phyloP scores from a whole-genome alignment of 2,797 vertebrate species.

The Phataginus tricuspis region DNA sequence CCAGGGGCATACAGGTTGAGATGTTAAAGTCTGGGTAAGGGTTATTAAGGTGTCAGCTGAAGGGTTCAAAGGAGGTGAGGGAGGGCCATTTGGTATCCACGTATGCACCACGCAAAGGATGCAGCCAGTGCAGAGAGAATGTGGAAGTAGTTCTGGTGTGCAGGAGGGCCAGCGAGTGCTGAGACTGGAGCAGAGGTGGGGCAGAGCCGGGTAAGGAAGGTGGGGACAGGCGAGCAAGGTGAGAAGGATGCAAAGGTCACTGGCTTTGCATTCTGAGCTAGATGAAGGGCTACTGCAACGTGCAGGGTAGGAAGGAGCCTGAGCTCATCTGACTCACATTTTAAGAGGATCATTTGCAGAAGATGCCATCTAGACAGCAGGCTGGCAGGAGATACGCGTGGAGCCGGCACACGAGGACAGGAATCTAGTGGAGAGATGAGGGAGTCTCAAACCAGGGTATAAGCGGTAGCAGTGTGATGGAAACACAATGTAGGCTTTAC shows the following conservation, averaged over 20 bases:
- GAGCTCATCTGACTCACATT: background rate
- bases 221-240: background rate
- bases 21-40: background rate
- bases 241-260: background rate
- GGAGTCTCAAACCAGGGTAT: background rate
- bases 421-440: background rate
- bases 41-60: background rate
- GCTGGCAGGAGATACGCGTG: fast-evolving
- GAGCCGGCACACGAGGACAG: background rate
- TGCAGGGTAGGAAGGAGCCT: background rate
- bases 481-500: background rate
- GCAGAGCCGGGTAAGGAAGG: background rate
- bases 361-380: background rate
- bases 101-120: background rate
- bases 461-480: background rate
- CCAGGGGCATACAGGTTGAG: too few relatives aligned
- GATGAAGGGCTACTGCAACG: background rate
- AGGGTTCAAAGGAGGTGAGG: background rate
- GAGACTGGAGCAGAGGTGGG: background rate
- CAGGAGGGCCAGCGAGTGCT: background rate
- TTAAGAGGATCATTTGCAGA: background rate
- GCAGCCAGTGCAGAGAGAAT: background rate
- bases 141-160: too few relatives aligned
- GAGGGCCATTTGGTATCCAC: background rate
- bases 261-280: background rate